Evolutionary conservation across 2,888 invertebrate genomes (phyloP).

Genomic region (Drosophila koepferae): DNA sequence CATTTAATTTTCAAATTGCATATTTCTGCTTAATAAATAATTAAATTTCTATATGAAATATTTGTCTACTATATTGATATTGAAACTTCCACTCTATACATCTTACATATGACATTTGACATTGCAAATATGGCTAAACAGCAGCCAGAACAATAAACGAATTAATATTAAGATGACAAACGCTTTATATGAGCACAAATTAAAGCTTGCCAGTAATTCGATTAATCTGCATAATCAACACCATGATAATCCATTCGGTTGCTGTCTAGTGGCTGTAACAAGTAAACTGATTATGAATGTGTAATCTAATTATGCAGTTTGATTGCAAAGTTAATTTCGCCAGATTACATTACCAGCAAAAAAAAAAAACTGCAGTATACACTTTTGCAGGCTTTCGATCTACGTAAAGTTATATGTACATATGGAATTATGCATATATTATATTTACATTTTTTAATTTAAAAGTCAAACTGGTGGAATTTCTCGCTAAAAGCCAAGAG

Average conservation of each 20-base stretch:
- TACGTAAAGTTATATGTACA: background rate
- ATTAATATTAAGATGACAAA: background rate
- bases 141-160: background rate
- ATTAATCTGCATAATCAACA: constrained; percentile 18
- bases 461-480: background rate
- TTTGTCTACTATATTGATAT: background rate
- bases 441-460: background rate
- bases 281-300: constrained; percentile 17
- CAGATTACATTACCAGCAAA: background rate
- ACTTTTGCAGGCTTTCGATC: background rate
- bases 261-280: background rate
- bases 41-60: background rate
- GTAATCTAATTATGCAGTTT: constrained; percentile 22
- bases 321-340: constrained; percentile 6
- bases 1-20: constrained; percentile 29
- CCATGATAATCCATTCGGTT: background rate
- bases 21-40: background rate
- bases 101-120: too few species aligned
- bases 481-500: background rate
- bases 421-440: background rate
- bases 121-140: background rate
- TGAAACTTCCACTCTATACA: too few species aligned
- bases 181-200: background rate
- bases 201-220: constrained; percentile 2
- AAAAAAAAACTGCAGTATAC: background rate